These are phyloP conservation scores for Catostylus mosaicus DNA, from an alignment of 30 jellyfish, hydroid and myxozoan species.

Conservation along the genomic window DNA sequence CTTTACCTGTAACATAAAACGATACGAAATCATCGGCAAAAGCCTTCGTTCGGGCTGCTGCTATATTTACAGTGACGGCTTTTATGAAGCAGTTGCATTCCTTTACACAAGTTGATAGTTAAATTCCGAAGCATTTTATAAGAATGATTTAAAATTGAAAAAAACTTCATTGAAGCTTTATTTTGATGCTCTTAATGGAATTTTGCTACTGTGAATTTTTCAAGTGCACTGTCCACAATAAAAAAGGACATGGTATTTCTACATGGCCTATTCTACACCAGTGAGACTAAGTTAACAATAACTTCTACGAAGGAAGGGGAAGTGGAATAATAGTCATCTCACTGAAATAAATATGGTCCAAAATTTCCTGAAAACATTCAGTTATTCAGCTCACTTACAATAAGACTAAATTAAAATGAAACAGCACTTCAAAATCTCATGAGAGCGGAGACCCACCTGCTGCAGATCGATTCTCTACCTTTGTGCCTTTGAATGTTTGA, in stretches of 20 bases:
- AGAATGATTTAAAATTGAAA: too few relatives aligned
- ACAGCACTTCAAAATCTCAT: background rate
- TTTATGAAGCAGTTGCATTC: background rate
- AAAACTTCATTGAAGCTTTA: too few relatives aligned
- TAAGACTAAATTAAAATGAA: background rate
- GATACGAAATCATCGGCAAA: background rate
- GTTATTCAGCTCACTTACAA: background rate
- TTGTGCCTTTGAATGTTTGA: slow-evolving; percentile 92
- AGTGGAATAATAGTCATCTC: background rate
- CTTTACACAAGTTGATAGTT: background rate
- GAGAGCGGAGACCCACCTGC: slow-evolving; percentile 84
- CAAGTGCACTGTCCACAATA: background rate
- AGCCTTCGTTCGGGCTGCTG: background rate
- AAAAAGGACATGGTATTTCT: background rate
- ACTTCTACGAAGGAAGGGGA: background rate
- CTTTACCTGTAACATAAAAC: background rate
- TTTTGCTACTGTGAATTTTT: background rate
- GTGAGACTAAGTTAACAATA: background rate
- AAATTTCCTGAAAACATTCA: background rate
- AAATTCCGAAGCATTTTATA: background rate
- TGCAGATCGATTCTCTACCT: slow-evolving; percentile 84
- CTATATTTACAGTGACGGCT: too few relatives aligned
- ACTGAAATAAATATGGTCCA: background rate
- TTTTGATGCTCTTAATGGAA: too few relatives aligned
- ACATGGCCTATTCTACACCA: background rate